These are phyloP conservation scores for Morpho helenor DNA, from an alignment of 2,888 invertebrate species.

Conservation along the genomic window DNA sequence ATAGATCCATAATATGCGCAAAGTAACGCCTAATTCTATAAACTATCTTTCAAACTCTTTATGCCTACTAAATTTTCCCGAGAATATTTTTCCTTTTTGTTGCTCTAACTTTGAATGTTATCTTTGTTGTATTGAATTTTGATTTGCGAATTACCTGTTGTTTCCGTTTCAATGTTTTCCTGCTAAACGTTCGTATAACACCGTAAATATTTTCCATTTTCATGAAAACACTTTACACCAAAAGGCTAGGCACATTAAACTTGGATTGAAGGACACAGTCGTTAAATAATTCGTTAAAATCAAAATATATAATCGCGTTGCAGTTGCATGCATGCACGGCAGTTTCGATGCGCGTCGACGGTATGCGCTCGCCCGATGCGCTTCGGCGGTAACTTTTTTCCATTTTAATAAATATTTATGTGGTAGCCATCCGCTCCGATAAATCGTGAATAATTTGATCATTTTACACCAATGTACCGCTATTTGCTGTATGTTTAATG, in stretches of 20 bases:
- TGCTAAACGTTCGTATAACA: conserved; percentile 64
- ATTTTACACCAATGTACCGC: conserved; percentile 5
- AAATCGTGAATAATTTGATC: conserved; percentile 37
- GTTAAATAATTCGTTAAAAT: background rate
- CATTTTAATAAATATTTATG: conserved; percentile 74
- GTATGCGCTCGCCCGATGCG: conserved; percentile 49
- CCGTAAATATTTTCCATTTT: conserved; percentile 69
- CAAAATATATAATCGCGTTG: conserved; percentile 6
- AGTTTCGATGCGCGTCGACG: conserved; percentile 59
- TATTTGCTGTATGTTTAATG: conserved; percentile 1
- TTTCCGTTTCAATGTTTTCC: conserved; percentile 67
- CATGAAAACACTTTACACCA: conserved; percentile 14
- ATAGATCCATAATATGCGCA: too few species aligned
- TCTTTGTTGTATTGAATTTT: background rate
- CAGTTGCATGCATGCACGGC: conserved; percentile 54
- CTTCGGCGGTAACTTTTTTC: conserved; percentile 38
- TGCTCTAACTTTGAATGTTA: too few species aligned
- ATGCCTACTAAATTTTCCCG: too few species aligned
- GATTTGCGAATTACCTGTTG: conserved; percentile 48
- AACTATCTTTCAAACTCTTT: too few species aligned
- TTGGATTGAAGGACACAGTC: too few species aligned
- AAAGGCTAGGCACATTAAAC: too few species aligned
- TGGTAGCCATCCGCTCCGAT: conserved; percentile 69
- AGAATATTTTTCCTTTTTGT: too few species aligned
- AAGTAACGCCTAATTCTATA: too few species aligned